Conservation (phyloP, 2,797 vertebrate species). For the Alectoris magna region DNA sequence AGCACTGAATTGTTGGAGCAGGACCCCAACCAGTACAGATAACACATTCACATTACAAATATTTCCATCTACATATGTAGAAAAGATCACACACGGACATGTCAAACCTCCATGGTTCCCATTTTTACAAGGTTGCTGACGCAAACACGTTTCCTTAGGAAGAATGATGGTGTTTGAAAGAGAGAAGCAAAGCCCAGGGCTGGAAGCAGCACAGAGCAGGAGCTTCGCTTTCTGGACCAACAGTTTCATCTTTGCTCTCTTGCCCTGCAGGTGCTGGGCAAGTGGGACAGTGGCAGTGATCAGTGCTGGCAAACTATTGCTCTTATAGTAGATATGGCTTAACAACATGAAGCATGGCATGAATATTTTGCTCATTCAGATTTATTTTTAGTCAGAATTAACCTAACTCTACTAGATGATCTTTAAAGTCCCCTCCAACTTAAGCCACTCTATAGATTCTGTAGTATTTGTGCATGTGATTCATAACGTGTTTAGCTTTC, state of each 20-base stretch:
- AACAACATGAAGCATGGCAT: not conserved
- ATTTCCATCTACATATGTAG: not conserved
- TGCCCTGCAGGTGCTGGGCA: not conserved
- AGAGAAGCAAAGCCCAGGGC: not conserved
- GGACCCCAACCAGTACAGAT: not conserved
- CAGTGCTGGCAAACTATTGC: not conserved
- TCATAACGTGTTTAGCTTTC: not conserved
- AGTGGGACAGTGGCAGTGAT: not conserved
- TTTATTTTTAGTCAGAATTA: not conserved
- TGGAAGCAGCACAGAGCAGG: not conserved
- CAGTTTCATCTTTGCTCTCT: not conserved
- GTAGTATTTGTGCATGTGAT: not conserved
- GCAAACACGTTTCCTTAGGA: too few relatives aligned
- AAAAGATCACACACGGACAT: not conserved
- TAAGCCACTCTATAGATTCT: too few relatives aligned
- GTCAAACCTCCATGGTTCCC: rapidly evolving
- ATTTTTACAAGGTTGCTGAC: not conserved
- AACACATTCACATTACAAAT: not conserved
- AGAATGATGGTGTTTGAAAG: not conserved
- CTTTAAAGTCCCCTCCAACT: too few relatives aligned
- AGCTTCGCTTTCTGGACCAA: not conserved
- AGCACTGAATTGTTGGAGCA: not conserved
- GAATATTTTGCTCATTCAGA: not conserved
- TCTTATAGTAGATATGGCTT: not conserved
- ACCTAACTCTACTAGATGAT: not conserved